Base-by-base conservation (phyloP, 2,888 invertebrate species). In the Tenthredo amoena region DNA sequence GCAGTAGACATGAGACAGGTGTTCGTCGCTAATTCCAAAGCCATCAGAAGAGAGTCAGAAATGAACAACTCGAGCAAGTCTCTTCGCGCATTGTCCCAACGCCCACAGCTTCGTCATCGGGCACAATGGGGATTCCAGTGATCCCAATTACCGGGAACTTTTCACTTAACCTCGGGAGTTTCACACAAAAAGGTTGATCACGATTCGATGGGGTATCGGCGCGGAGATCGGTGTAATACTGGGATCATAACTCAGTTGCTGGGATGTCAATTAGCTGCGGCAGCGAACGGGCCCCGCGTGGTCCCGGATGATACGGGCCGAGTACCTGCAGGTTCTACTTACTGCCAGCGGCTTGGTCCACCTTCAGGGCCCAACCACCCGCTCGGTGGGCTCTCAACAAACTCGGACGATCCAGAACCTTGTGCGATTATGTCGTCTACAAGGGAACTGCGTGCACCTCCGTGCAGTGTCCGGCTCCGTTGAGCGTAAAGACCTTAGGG, bases 201-300 rank as follows among this genome's bases (percentile, higher is more conserved):
- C 88, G 88, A 88, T 88, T 88, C 87, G 86, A 86, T 81, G 87
- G 81, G 87, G 87, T 88, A 88, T 88, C 88, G 88, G 88, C 84
- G 88, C 86, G 85, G 87, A 86, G 86, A 88, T 88, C 88, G 87
- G 88, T 87, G 87, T 87, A 87, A 87, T 84, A 85, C 85, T 65
- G 85, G 88, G 88, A 89, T 89, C 88, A 90, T 89, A 88, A 89
- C 88, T 88, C 89, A 89, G 86, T 88, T 85, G 87, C 88, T 88
- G 88, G 86, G 87, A 89, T 89, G 89, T 89, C 89, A 89, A 90
- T 90, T 90, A 90, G 88, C 89, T 87, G 68, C 77, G 50, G 71
- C 79, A 84, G 40, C 15, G 86, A 77, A 84, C 62, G 50, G 86
- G 86, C 79, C 79, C 79, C 47, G 86, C 76, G 62, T 72, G 81